phyloP scores from a whole-genome alignment of 2,797 vertebrate species.

The Phataginus tricuspis region DNA sequence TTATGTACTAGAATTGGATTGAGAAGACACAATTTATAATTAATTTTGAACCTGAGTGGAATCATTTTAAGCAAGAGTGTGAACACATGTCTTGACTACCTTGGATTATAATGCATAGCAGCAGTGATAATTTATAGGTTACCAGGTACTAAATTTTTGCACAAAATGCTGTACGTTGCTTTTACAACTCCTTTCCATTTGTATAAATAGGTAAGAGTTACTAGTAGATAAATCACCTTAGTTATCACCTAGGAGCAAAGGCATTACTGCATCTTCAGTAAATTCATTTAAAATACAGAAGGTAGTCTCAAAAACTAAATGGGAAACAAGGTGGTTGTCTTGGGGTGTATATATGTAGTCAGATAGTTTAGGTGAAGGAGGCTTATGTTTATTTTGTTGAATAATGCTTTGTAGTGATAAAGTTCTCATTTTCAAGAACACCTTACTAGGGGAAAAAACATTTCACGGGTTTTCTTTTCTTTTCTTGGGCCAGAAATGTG shows the following conservation, averaged over 20 bases:
- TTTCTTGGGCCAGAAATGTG: slow-evolving; percentile 91
- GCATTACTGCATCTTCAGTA: background rate
- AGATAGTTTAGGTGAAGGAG: background rate
- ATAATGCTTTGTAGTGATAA: slow-evolving; percentile 7
- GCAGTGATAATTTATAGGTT: background rate
- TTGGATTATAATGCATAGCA: background rate
- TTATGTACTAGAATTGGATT: background rate
- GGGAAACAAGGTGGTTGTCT: background rate
- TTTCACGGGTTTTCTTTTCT: slow-evolving; percentile 55
- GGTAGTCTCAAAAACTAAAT: slow-evolving; percentile 2
- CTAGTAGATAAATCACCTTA: background rate
- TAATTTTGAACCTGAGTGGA: slow-evolving; percentile 21
- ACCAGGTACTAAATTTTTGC: background rate
- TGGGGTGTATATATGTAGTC: background rate
- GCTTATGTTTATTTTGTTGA: background rate
- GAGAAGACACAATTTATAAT: slow-evolving; percentile 14
- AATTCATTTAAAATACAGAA: background rate
- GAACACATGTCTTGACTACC: background rate
- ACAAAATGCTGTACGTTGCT: background rate
- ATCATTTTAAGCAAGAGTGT: slow-evolving; percentile 27
- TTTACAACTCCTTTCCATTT: slow-evolving; percentile 22
- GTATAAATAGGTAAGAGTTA: background rate
- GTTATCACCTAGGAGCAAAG: background rate
- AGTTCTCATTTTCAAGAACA: slow-evolving; percentile 31
- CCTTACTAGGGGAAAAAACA: background rate